Evolutionary conservation across 2,797 vertebrate genomes (phyloP).

Genomic region (Sebastes steindachneri): DNA sequence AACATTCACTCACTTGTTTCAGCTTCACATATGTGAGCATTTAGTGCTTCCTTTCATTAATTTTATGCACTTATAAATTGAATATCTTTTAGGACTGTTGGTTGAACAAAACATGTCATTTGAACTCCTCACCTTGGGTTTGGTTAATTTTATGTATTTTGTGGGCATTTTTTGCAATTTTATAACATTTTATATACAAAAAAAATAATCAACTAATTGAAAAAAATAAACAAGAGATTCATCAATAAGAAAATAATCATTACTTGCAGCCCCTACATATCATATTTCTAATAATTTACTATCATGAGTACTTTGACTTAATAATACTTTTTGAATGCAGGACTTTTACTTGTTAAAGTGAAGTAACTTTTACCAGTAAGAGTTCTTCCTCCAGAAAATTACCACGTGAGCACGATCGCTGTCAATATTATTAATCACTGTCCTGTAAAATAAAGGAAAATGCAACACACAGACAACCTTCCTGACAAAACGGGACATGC

Average conservation of each 20-base stretch:
- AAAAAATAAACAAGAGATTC: background rate
- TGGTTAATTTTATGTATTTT: background rate
- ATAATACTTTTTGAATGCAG: background rate
- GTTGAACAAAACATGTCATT: background rate
- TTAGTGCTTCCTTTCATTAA: background rate
- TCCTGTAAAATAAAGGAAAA: constrained; percentile 14
- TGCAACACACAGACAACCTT: constrained; percentile 15
- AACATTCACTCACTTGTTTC: background rate
- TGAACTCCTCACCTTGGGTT: background rate
- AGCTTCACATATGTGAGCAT: background rate
- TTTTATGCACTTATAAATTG: background rate
- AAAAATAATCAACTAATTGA: background rate
- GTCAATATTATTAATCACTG: background rate
- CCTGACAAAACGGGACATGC: constrained; percentile 36
- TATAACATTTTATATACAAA: background rate
- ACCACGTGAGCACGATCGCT: background rate
- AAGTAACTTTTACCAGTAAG: background rate
- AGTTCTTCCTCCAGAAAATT: background rate
- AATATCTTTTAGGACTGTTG: background rate
- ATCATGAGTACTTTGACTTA: background rate
- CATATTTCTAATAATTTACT: background rate
- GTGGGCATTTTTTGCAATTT: background rate
- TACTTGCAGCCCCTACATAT: background rate
- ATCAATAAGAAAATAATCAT: background rate
- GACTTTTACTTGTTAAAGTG: background rate